A percentile compares a stretch with the other conserved stretches of the same genome.
Conservation (phyloP, 2,888 invertebrate genomes). For the Drosophila histrio region DNA sequence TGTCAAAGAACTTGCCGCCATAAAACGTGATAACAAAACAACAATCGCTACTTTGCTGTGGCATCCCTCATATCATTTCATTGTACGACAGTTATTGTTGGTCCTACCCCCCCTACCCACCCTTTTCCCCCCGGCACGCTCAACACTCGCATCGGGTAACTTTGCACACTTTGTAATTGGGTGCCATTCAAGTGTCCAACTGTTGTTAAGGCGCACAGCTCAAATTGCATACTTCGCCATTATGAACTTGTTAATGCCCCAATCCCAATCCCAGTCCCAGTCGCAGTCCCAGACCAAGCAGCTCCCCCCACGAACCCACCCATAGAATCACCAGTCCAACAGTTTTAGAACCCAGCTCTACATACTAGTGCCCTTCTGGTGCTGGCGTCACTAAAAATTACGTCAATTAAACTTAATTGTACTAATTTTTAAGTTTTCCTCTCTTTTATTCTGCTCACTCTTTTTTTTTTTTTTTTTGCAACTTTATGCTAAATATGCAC, state of each 20-base stretch:
- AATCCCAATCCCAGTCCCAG: background rate
- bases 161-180: constrained; percentile 60
- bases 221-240: constrained; percentile 69
- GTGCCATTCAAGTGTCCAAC: constrained; percentile 68
- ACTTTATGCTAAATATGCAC: constrained; percentile 61
- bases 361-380: background rate
- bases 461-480: constrained; percentile 1
- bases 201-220: constrained; percentile 46
- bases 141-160: constrained; percentile 2
- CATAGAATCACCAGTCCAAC: too few relatives aligned
- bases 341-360: background rate
- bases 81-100: constrained; percentile 16
- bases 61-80: constrained; percentile 32
- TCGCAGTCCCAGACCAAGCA: too few relatives aligned
- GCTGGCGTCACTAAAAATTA: constrained; percentile 64
- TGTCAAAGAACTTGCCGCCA: constrained; percentile 24
- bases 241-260: constrained; percentile 66
- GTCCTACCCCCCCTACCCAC: background rate
- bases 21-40: constrained; percentile 50
- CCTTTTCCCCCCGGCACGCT: background rate
- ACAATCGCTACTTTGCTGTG: constrained; percentile 12
- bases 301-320: too few relatives aligned
- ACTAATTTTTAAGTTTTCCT: constrained; percentile 61
- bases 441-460: constrained; percentile 7
- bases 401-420: constrained; percentile 76